Percentiles rank a stretch among this genome's conserved stretches.
Evolutionary conservation across 2,113 vertebrate genomes (phyloP).

Genomic region (Tyto alba): DNA sequence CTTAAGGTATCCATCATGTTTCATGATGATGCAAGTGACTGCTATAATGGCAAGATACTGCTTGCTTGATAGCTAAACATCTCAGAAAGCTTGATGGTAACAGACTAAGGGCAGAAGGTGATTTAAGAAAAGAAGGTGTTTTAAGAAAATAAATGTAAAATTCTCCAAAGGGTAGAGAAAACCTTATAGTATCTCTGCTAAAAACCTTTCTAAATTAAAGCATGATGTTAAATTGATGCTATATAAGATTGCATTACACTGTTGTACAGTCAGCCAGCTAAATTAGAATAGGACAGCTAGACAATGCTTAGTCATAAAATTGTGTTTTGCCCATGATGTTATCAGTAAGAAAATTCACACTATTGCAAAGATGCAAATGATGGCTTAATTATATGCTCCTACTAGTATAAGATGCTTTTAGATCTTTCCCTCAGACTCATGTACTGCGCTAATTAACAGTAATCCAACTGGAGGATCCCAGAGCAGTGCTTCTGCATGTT

Average conservation of each 20-base stretch:
- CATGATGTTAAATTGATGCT: neutral
- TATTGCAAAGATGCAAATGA: conserved; percentile 33
- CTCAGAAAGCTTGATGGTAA: neutral
- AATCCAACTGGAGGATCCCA: conserved; percentile 62
- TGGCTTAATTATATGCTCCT: conserved; percentile 46
- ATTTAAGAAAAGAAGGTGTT: neutral
- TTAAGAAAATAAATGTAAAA: neutral
- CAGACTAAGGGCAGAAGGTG: neutral
- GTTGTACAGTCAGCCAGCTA: neutral
- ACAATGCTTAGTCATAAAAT: conserved; percentile 12
- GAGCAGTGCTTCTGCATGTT: conserved; percentile 41
- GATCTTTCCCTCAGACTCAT: conserved; percentile 51
- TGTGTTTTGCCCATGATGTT: conserved; percentile 10
- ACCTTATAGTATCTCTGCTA: neutral
- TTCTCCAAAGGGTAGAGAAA: neutral
- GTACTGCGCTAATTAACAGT: conserved; percentile 67
- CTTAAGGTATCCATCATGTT: neutral
- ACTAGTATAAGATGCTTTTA: conserved; percentile 34
- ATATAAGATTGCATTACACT: neutral
- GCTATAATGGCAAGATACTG: neutral
- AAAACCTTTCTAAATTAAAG: neutral
- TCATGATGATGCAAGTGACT: neutral
- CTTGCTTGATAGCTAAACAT: neutral
- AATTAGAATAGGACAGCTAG: neutral
- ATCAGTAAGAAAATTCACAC: conserved; percentile 6